Conservation (phyloP, 2,113 vertebrate genomes). For the Pelusios castaneus region DNA sequence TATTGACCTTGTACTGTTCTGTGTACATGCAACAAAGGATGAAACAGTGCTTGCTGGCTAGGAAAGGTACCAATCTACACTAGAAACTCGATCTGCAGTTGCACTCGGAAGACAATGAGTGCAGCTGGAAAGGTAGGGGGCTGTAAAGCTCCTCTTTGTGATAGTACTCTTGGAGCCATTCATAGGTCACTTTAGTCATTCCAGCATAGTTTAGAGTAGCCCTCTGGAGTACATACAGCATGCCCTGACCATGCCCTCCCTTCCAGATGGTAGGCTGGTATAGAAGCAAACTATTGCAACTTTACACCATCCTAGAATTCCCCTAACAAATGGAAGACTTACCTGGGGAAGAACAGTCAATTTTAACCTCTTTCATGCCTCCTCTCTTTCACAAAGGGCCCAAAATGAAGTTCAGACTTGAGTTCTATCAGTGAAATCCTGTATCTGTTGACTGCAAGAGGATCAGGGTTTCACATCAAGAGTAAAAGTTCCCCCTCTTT, state of each 20-base stretch:
- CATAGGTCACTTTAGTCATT: rapidly evolving
- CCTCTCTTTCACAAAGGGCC: not conserved
- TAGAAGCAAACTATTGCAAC: not conserved
- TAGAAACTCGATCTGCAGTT: not conserved
- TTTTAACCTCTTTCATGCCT: not conserved
- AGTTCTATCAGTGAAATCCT: not conserved
- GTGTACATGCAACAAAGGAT: not conserved
- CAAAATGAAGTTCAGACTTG: not conserved
- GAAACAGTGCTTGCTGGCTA: not conserved
- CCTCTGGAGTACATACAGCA: not conserved
- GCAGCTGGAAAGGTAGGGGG: not conserved
- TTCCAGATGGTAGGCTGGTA: not conserved
- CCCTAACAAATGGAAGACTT: not conserved
- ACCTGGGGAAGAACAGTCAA: not conserved
- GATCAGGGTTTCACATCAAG: not conserved
- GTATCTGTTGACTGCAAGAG: not conserved
- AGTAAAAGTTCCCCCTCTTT: not conserved
- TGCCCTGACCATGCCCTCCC: not conserved
- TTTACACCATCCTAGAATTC: not conserved
- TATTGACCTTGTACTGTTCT: not conserved
- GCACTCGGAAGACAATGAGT: not conserved
- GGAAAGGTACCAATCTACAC: not conserved
- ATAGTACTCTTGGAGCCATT: not conserved
- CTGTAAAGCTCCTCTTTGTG: not conserved
- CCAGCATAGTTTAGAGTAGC: not conserved